phyloP scores from a whole-genome alignment of 2,113 vertebrate genomes.

The Willisornis vidua region DNA sequence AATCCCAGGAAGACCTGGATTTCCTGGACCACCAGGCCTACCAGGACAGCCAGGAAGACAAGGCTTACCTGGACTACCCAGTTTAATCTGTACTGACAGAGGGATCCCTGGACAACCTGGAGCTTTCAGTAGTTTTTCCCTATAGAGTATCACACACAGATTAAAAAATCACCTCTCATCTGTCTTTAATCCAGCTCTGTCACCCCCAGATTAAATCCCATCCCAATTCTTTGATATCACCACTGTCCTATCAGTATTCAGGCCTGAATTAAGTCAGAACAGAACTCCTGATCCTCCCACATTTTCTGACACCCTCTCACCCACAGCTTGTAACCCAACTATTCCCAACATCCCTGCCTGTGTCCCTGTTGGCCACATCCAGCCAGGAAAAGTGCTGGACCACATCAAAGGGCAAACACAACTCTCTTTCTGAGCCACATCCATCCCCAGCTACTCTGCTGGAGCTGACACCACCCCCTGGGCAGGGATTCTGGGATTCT shows the following conservation, averaged over 20 bases:
- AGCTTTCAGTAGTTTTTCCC: neutral
- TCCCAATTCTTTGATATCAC: neutral
- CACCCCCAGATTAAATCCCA: neutral
- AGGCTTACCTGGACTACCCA: conserved; percentile 70
- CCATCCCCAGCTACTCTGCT: neutral
- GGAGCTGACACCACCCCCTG: neutral
- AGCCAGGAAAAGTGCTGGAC: neutral
- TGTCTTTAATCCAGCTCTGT: neutral
- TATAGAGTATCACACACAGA: neutral
- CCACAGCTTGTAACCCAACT: neutral
- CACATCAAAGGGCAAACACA: neutral
- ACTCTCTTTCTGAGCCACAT: accelerated
- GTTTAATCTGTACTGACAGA: too few relatives aligned
- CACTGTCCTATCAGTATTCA: neutral
- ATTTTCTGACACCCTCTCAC: neutral
- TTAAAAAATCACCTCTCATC: neutral
- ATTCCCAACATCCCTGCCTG: neutral
- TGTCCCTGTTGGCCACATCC: neutral
- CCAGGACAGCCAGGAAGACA: conserved; percentile 68
- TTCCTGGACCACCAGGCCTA: conserved; percentile 70
- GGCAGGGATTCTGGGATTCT: neutral
- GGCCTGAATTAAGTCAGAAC: neutral
- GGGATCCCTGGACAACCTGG: too few relatives aligned
- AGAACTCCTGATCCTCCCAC: neutral
- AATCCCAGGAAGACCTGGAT: conserved; percentile 66